A percentile compares a stretch with the other conserved stretches of the same genome.
These are phyloP conservation scores for Ricordea florida DNA, from an alignment of 92 coral and sea anemone species.

Conservation along the genomic window DNA sequence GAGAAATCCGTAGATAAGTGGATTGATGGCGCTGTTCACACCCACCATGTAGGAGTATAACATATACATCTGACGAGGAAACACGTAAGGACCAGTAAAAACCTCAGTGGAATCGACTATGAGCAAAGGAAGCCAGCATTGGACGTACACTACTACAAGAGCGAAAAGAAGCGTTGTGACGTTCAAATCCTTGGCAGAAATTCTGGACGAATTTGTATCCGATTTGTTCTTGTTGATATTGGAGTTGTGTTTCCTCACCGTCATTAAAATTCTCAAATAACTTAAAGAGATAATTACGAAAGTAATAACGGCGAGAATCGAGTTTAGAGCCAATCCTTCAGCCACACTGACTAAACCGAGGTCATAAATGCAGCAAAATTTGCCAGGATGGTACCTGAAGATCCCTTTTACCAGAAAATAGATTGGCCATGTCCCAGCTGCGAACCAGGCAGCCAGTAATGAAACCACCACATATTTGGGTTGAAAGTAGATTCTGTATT, in stretches of 20 bases:
- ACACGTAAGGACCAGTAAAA: constrained; percentile 10
- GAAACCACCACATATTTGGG: neutral
- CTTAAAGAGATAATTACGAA: neutral
- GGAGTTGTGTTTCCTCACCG: neutral
- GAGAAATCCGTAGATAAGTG: constrained; percentile 25
- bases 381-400: constrained; percentile 2
- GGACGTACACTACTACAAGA: neutral
- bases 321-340: neutral
- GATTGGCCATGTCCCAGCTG: neutral
- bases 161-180: neutral
- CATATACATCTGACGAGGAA: constrained; percentile 18
- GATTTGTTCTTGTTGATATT: neutral
- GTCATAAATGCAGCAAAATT: constrained; percentile 6
- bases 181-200: constrained; percentile 5
- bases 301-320: neutral
- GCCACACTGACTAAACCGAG: neutral
- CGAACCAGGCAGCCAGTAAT: neutral
- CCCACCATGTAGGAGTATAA: constrained; percentile 29
- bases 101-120: constrained; percentile 9
- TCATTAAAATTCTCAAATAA: neutral
- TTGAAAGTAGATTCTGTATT: neutral
- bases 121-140: constrained; percentile 29
- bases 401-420: neutral
- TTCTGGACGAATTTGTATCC: neutral
- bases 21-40: constrained; percentile 23